Base-by-base conservation (phyloP, 1,140 invertebrate species). In the Dendrolimus kikuchii region DNA sequence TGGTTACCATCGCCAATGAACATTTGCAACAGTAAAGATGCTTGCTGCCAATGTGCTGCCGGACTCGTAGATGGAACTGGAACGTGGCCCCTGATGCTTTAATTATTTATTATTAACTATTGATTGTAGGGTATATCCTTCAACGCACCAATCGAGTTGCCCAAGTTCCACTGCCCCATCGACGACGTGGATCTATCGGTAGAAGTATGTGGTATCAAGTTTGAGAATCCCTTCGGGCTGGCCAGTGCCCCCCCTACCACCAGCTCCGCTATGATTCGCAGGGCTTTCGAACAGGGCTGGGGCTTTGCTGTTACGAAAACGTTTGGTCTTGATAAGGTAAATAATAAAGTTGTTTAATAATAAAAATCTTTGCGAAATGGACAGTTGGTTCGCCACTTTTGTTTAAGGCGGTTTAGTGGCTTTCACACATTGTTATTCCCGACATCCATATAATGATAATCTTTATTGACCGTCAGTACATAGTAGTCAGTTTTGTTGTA, bases 221-320 rank as follows among this genome's bases (percentile, higher is more conserved):
- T 99, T 79, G 93, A 95, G 77, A 99, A 99, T 89, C 98, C 98
- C 0, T 99, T 99, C 79, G 98, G 98, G 0, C 81, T 99, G 43
- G 98, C 98, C 7, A 98, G 96, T 41, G 98, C 98, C 1, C 96
- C 98, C 8, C 98, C 98, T 0, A 96, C 96, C 2, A 99, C 98
- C 8, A 93, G 93, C 47, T 92, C 94, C 10, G 92, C 97, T 0
- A 99, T 99, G 98, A 99, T 99, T 41, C 84, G 97, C 6, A 86
- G 97, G 62, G 94, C 95, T 10, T 99, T 99, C 77, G 92, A 99
- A 86, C 94, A 96, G 64, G 98, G 98, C 1, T 99, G 98, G 98
- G 95, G 92, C 4, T 99, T 98, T 80, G 95, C 93, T 50, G 92
- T 99, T 2, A 99, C 98, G 0, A 99, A 99, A 88, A 99, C 98